Conservation (phyloP, 2,888 invertebrate species). For the Venusia cambrica region DNA sequence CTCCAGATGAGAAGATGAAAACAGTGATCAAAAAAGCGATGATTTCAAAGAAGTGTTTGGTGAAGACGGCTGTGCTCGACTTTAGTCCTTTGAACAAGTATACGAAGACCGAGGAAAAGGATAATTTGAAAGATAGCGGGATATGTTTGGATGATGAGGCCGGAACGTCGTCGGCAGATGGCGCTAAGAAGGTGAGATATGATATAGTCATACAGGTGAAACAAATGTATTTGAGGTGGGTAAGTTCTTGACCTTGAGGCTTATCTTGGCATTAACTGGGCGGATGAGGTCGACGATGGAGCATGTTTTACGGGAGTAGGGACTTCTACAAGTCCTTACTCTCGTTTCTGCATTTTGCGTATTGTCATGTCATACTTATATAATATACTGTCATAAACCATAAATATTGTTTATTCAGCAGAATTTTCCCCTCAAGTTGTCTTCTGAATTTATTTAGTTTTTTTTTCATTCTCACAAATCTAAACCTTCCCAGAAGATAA, state of each 20-base stretch:
- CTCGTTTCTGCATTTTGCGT: no score
- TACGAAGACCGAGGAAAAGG: constrained; percentile 53
- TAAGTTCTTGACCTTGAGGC: no score
- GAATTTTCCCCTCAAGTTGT: no score
- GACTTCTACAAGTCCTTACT: no score
- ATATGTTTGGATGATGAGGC: constrained; percentile 62
- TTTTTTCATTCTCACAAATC: no score
- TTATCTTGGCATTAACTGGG: no score
- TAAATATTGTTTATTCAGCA: no score
- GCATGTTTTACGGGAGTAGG: no score
- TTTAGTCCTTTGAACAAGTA: constrained; percentile 61
- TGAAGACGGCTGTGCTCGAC: constrained; percentile 63
- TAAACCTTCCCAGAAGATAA: constrained; percentile 64
- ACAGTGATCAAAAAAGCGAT: constrained; percentile 69
- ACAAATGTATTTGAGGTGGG: no score
- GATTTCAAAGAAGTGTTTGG: constrained; percentile 59
- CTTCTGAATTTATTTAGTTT: no score
- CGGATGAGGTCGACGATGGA: no score
- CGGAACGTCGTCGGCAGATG: constrained; percentile 49
- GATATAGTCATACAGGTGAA: no score
- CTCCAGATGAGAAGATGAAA: constrained; percentile 67
- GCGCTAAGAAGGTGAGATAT: constrained; percentile 62
- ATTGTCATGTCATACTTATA: neutral
- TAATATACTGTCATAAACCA: constrained; percentile 1
- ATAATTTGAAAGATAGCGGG: constrained; percentile 69